These are phyloP conservation scores for Phengaris alcon DNA, from an alignment of 2,888 invertebrate species.

Conservation along the genomic window DNA sequence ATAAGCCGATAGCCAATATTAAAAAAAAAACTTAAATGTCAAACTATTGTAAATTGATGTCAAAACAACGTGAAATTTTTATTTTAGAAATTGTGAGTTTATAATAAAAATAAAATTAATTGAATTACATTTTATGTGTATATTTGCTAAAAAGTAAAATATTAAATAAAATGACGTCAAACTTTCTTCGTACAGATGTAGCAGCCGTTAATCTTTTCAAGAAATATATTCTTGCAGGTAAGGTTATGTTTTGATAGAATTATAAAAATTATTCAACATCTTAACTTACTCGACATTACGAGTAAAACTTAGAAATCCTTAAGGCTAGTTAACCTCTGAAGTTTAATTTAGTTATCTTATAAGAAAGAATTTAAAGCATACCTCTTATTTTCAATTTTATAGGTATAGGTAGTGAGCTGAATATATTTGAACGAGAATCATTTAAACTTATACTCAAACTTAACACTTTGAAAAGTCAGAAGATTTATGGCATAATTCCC, in stretches of 20 bases:
- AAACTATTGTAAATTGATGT: too few species aligned
- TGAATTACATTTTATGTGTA: not conserved
- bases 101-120: not conserved
- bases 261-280: not conserved
- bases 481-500: conserved; percentile 78
- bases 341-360: not conserved
- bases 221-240: conserved; percentile 71
- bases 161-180: conserved; percentile 39
- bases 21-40: too few species aligned
- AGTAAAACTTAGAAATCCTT: not conserved
- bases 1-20: too few species aligned
- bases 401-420: conserved; percentile 78
- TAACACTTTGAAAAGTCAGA: conserved; percentile 65
- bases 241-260: conserved; percentile 35
- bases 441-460: conserved; percentile 46
- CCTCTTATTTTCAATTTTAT: conserved; percentile 35
- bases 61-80: too few species aligned
- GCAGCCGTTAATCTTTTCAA: conserved; percentile 70
- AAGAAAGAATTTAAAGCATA: not conserved
- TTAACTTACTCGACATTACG: too few species aligned
- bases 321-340: not conserved
- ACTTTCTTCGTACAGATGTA: conserved; percentile 65
- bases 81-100: too few species aligned
- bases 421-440: conserved; percentile 52
- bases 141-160: not conserved